These are phyloP conservation scores for Struthidea cinerea DNA, from an alignment of 2,113 vertebrate species.

Conservation along the genomic window DNA sequence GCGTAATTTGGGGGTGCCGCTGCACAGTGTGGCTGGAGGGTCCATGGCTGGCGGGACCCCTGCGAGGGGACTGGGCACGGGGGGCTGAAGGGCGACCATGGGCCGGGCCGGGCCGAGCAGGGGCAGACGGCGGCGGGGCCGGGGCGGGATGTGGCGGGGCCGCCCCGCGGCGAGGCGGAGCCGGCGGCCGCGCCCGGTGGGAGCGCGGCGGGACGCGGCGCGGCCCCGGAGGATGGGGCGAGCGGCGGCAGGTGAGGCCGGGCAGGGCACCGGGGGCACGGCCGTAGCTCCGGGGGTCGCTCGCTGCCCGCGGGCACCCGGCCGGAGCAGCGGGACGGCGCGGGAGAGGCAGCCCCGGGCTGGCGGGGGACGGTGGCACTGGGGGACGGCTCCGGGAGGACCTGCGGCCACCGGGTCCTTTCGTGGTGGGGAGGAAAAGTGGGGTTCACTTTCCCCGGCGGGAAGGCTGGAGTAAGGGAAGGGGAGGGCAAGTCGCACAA, in stretches of 20 bases:
- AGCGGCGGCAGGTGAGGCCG: slow-evolving; percentile 18
- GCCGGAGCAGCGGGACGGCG: neutral
- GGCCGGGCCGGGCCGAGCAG: neutral
- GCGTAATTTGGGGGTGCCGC: neutral
- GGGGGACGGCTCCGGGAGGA: neutral
- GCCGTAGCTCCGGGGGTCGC: neutral
- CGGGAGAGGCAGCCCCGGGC: neutral
- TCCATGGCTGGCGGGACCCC: neutral
- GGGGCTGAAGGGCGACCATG: neutral
- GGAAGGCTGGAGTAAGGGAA: neutral
- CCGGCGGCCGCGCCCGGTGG: neutral
- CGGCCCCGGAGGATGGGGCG: neutral
- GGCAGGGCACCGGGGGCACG: neutral
- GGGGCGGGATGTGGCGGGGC: neutral
- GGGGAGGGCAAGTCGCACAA: neutral
- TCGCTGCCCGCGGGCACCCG: neutral
- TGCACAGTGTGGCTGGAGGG: neutral
- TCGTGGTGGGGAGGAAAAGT: neutral
- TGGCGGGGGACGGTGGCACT: neutral
- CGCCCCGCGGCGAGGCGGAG: neutral
- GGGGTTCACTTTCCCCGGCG: neutral
- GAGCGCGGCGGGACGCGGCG: neutral
- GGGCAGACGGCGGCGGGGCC: neutral
- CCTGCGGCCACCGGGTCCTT: neutral
- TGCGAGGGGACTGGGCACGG: neutral